Evolutionary conservation across 1,140 invertebrate species (phyloP).

Genomic region (Parapsyche elsis): DNA sequence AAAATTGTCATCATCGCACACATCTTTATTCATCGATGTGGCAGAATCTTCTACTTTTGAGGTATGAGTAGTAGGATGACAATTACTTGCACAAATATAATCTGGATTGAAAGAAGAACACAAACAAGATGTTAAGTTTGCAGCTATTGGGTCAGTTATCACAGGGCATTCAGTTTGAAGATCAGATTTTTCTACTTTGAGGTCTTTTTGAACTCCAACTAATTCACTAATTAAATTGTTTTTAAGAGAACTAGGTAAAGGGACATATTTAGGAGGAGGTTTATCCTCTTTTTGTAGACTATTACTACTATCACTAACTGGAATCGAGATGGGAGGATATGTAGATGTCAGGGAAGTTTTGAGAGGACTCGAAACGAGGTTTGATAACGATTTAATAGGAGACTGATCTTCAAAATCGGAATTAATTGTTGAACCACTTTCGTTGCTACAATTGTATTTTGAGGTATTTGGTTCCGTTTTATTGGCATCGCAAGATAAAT

Average conservation of each 20-base stretch:
- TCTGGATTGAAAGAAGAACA: conserved; percentile 60
- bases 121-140: conserved; percentile 64
- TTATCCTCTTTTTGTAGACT: conserved; percentile 43
- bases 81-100: conserved; percentile 49
- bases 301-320: background rate
- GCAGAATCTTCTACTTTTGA: background rate
- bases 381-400: conserved; percentile 72
- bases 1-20: background rate
- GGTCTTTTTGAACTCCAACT: conserved; percentile 38
- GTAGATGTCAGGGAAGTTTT: conserved; percentile 60
- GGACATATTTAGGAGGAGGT: conserved; percentile 49
- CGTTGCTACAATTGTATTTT: conserved; percentile 60
- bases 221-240: conserved; percentile 53
- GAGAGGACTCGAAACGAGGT: conserved; percentile 71
- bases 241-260: conserved; percentile 53
- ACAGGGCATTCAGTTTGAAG: conserved; percentile 32
- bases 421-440: conserved; percentile 62
- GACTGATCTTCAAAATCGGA: conserved; percentile 68
- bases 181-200: conserved; percentile 1
- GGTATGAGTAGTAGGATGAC: conserved; percentile 29
- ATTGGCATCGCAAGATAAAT: conserved; percentile 56
- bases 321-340: conserved; percentile 24
- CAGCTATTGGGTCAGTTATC: conserved; percentile 62
- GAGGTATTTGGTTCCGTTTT: conserved; percentile 59
- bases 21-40: background rate